phyloP scores from a whole-genome alignment of 2,797 vertebrate species.

The Enteromius trimaculatus region DNA sequence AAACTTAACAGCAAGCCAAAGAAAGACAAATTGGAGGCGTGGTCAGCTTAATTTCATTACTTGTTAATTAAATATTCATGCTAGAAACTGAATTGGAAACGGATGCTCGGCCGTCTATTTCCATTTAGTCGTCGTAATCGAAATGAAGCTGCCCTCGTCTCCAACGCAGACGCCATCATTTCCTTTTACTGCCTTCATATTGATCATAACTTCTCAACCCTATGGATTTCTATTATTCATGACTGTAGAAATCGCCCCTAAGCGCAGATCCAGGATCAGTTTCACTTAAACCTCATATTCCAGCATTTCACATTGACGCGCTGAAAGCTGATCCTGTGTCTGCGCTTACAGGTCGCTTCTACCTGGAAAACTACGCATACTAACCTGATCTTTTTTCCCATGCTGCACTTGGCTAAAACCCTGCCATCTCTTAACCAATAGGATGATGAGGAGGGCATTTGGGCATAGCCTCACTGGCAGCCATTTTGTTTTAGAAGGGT shows the following conservation, averaged over 20 bases:
- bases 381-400: constrained; percentile 93
- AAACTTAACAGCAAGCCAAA: constrained; percentile 36
- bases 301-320: not conserved
- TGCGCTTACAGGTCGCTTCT: constrained; percentile 51
- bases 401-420: constrained; percentile 87
- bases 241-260: constrained; percentile 59
- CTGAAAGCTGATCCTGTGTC: constrained; percentile 49
- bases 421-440: constrained; percentile 82
- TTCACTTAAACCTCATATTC: constrained; percentile 6
- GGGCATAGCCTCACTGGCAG: constrained; percentile 96
- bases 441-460: constrained; percentile 99
- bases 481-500: constrained; percentile 99
- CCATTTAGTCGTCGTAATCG: constrained; percentile 32
- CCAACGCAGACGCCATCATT: constrained; percentile 52
- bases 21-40: constrained; percentile 51
- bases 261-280: constrained; percentile 56
- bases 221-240: constrained; percentile 58
- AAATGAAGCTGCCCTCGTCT: constrained; percentile 55
- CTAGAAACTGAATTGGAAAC: constrained; percentile 47
- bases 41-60: constrained; percentile 41
- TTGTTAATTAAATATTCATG: constrained; percentile 10
- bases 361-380: constrained; percentile 66
- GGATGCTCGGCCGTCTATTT: constrained; percentile 26
- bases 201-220: constrained; percentile 57
- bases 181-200: constrained; percentile 48